These are phyloP conservation scores for Caloenas nicobarica DNA, from an alignment of 2,113 vertebrate species.

Conservation along the genomic window DNA sequence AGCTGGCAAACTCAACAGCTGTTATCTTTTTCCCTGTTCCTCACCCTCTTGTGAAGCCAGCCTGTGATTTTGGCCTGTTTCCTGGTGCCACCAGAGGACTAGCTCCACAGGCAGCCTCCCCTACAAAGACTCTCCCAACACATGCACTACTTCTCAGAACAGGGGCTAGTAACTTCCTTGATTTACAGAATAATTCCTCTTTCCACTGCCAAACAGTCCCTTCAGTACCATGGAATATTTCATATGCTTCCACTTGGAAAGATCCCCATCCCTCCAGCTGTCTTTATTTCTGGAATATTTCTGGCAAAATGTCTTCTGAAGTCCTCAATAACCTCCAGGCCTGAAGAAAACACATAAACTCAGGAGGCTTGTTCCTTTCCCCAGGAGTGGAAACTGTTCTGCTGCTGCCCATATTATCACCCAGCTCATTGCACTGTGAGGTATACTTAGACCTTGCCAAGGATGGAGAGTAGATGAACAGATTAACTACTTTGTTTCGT, in stretches of 20 bases:
- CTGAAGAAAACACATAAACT: constrained; percentile 7
- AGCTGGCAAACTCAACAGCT: neutral
- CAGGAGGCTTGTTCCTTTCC: neutral
- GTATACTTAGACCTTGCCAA: neutral
- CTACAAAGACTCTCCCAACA: neutral
- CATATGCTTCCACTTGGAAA: neutral
- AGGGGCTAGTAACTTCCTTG: neutral
- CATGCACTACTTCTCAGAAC: neutral
- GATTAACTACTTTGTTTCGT: neutral
- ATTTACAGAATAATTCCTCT: neutral
- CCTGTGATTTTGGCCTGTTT: neutral
- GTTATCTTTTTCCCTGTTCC: neutral
- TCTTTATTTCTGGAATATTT: neutral
- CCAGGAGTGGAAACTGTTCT: constrained; percentile 41
- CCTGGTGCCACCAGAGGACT: neutral
- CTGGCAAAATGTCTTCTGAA: neutral
- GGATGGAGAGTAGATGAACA: neutral
- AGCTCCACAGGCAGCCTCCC: neutral
- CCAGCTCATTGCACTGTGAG: neutral
- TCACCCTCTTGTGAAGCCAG: neutral
- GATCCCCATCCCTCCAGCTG: neutral
- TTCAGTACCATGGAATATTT: neutral
- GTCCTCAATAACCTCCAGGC: neutral
- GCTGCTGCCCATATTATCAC: neutral
- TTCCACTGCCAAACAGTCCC: neutral